A percentile compares a stretch with the other conserved stretches of the same genome.
These are phyloP conservation scores for Bubalus kerabau DNA, from an alignment of 2,113 vertebrate genomes.

Conservation along the genomic window DNA sequence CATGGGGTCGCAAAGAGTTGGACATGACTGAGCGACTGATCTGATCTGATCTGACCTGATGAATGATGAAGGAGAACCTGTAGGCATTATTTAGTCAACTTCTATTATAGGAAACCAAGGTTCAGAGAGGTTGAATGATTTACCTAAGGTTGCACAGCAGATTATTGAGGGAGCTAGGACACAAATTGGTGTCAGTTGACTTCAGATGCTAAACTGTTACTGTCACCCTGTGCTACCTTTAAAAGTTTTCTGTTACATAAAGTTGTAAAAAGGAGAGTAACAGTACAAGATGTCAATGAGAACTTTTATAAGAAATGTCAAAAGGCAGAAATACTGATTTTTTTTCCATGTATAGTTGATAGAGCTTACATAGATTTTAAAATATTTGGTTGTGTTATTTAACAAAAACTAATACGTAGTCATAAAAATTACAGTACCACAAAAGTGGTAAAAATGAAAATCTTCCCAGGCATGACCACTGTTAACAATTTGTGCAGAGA, in stretches of 20 bases:
- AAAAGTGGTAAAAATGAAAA: not conserved
- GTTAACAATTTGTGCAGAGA: not conserved
- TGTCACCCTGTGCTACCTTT: not conserved
- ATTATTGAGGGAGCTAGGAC: not conserved
- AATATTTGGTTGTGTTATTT: not conserved
- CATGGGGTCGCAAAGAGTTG: no score
- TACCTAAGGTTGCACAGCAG: not conserved
- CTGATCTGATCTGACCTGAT: no score
- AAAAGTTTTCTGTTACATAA: not conserved
- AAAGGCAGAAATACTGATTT: not conserved
- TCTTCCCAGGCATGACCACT: not conserved
- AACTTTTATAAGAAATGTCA: not conserved
- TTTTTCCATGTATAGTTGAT: not conserved
- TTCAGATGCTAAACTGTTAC: not conserved
- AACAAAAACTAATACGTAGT: not conserved
- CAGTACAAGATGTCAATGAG: not conserved
- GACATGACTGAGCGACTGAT: no score
- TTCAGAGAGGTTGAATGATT: not conserved
- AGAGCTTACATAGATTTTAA: not conserved
- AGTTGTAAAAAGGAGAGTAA: not conserved
- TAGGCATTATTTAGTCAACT: not conserved
- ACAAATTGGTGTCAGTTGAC: not conserved
- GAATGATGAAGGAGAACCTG: not conserved
- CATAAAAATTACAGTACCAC: not conserved
- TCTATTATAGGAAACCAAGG: not conserved